Evolutionary conservation across 2,888 invertebrate species (phyloP).

Genomic region (Galerucella calmariensis): DNA sequence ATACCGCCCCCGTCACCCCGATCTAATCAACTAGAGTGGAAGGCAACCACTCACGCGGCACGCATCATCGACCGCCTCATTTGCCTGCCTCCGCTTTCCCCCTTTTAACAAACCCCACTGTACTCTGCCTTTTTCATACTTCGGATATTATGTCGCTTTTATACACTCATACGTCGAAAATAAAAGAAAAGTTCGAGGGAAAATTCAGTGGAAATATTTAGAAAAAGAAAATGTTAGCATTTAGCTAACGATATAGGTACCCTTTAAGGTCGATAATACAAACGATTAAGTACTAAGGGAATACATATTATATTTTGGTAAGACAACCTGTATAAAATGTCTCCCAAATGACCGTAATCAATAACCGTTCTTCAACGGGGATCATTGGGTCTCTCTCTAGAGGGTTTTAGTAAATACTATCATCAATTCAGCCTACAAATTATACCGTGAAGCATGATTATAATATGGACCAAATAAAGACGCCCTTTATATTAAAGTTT

Average conservation of each 20-base stretch:
- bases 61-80: conserved; percentile 56
- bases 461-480: conserved; percentile 46
- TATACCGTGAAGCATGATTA: conserved; percentile 58
- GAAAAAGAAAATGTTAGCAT: not conserved
- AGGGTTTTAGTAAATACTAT: conserved; percentile 58
- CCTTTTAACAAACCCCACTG: conserved; percentile 5
- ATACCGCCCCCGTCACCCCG: conserved; percentile 50
- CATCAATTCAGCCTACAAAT: conserved; percentile 59
- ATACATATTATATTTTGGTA: not conserved
- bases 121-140: conserved; percentile 28
- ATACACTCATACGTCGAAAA: conserved; percentile 9
- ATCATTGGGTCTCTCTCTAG: conserved; percentile 49
- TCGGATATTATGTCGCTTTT: conserved; percentile 21
- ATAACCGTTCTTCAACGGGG: conserved; percentile 33
- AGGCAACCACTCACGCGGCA: conserved; percentile 50
- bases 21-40: conserved; percentile 54
- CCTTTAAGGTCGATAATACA: too few species aligned
- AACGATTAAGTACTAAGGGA: too few species aligned
- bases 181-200: not conserved
- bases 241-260: too few species aligned
- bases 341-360: conserved; percentile 27
- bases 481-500: conserved; percentile 36
- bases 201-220: not conserved
- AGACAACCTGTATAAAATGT: conserved; percentile 1
- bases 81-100: conserved; percentile 49